A percentile compares a stretch with the other conserved stretches of the same genome.
These are phyloP conservation scores for Argopecten irradians DNA, from an alignment of 1,140 invertebrate genomes.

Conservation along the genomic window DNA sequence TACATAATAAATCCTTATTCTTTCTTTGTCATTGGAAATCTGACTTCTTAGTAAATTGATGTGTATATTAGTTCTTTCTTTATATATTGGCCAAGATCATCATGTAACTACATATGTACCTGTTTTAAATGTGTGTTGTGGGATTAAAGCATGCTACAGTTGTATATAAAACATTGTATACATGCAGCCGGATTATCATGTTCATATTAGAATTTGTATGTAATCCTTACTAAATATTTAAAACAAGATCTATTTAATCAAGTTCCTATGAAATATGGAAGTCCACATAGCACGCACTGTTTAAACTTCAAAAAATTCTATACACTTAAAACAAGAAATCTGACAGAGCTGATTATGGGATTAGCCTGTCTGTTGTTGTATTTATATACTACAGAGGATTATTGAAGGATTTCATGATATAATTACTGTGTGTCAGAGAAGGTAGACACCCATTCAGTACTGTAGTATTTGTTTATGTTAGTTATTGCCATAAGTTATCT, in stretches of 20 bases:
- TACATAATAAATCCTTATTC: too few relatives aligned
- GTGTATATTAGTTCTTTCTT: too few relatives aligned
- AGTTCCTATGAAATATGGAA: not conserved
- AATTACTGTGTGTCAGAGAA: not conserved
- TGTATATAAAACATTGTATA: too few relatives aligned
- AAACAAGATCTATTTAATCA: not conserved
- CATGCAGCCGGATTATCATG: not conserved
- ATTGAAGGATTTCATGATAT: not conserved
- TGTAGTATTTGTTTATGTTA: too few relatives aligned
- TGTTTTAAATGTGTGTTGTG: not conserved
- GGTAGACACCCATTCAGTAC: not conserved
- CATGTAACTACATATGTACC: not conserved
- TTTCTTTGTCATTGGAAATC: too few relatives aligned
- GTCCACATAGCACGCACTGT: not conserved
- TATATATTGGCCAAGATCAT: too few relatives aligned
- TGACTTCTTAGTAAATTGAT: too few relatives aligned
- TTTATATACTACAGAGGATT: not conserved
- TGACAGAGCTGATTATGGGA: not conserved
- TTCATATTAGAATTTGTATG: not conserved
- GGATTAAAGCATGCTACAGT: not conserved
- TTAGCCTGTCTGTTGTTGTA: not conserved
- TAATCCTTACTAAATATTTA: not conserved
- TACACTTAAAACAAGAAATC: not conserved
- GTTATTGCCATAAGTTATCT: too few relatives aligned
- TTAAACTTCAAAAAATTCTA: not conserved